Evolutionary conservation across 92 coral and sea anemone genomes (phyloP).

Genomic region (Diadumene lineata): DNA sequence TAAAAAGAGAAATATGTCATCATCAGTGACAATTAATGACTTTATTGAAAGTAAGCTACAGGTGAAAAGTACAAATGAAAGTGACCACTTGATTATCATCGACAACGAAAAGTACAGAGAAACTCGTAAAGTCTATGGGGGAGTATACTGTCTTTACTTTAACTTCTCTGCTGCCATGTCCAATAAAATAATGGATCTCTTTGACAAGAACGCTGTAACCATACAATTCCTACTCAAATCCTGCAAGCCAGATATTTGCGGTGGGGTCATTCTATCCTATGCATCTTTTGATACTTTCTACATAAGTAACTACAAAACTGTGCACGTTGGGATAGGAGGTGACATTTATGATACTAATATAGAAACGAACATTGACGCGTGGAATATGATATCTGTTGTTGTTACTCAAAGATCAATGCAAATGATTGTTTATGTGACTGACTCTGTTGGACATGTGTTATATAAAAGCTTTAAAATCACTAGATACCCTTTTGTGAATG

Average conservation of each 20-base stretch:
- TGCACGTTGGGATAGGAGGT: conserved; percentile 50
- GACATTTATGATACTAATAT: conserved; percentile 47
- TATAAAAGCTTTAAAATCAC: conserved; percentile 35
- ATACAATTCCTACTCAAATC: conserved; percentile 49
- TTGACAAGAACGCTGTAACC: conserved; percentile 32
- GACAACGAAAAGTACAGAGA: conserved; percentile 40
- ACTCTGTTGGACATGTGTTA: conserved; percentile 40
- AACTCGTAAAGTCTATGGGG: conserved; percentile 57
- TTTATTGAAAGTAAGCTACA: conserved; percentile 21
- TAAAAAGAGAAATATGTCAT: conserved; percentile 11
- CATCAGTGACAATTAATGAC: conserved; percentile 17
- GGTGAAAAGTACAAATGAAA: conserved; percentile 8
- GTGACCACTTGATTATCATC: conserved; percentile 29
- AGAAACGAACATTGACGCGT: conserved; percentile 36
- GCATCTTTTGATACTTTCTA: conserved; percentile 45
- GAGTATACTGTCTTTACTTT: conserved; percentile 48
- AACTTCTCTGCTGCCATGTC: conserved; percentile 55
- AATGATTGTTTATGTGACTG: conserved; percentile 49
- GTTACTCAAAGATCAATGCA: conserved; percentile 33
- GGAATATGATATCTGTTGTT: conserved; percentile 65
- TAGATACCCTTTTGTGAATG: conserved; percentile 29
- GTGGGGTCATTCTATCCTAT: conserved; percentile 60
- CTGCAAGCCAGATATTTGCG: conserved; percentile 48
- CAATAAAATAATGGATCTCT: conserved; percentile 32
- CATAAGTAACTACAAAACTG: conserved; percentile 45